Base-by-base conservation (phyloP, 1,140 invertebrate species). In the Oncopodura yosiiana region DNA sequence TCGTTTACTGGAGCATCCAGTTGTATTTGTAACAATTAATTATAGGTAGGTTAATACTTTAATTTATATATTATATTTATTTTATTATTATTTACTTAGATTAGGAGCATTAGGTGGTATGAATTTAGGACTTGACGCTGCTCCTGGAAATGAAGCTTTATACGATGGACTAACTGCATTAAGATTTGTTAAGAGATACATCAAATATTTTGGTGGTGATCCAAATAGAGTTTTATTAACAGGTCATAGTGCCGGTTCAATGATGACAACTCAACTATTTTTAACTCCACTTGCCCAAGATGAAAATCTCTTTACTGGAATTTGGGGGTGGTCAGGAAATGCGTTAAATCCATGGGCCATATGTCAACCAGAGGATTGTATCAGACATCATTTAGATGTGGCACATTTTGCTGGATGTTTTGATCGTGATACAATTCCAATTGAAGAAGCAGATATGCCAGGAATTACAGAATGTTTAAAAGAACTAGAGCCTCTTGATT, bases 61-160 rank as follows among this genome's bases (percentile, higher is more conserved):
- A n/a, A n/a, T n/a, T n/a, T n/a, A n/a, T n/a, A n/a, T n/a, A n/a
- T n/a, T n/a, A n/a, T n/a, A n/a, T n/a, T n/a, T n/a, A n/a, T n/a
- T n/a, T n/a, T n/a, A n/a, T n/a, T n/a, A n/a, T n/a, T n/a, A n/a
- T n/a, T n/a, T n/a, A n/a, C n/a, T n/a, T n/a, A n/a, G 49, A 39
- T 24, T 51, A 6, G 21, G 21, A 8, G 26, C 21, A 11, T 46
- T 19, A 39, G 44, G 49, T 24, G 36, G 52, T 3, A 30, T 59
- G 3, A 59, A 59, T 46, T 39, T 59, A 18, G 57, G 57, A 3
- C 50, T 50, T 30, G 16, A 9, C 6, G 38, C 6, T n/a, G 11
- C 27, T 5, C 21, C 43, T 24, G 8, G 43, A 5, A 50, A 39
- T 39, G 16, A 3, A 11, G 19, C 5, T 5, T 11, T 38, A 6